Percentiles rank a stretch among this genome's conserved stretches.
Conservation (phyloP, 2,888 invertebrate genomes). For the Nomada ruficornis region DNA sequence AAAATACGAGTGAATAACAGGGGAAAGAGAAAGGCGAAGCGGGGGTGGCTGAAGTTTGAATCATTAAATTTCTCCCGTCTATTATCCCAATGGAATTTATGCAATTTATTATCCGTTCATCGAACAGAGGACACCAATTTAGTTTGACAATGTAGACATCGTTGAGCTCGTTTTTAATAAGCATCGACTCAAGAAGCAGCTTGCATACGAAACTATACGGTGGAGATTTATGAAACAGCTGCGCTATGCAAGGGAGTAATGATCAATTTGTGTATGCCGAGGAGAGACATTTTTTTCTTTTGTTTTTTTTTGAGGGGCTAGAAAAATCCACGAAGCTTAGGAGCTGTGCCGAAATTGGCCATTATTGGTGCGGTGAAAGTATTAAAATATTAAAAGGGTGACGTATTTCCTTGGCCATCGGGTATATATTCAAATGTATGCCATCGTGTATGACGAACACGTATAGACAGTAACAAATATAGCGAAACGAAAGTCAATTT, state of each 20-base stretch:
- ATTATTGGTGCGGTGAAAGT: not conserved
- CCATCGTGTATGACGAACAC: too few relatives aligned
- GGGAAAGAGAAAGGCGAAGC: not conserved
- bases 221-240: not conserved
- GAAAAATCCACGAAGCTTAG: not conserved
- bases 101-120: slow-evolving; percentile 1
- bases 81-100: slow-evolving; percentile 14
- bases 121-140: too few relatives aligned
- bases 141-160: not conserved
- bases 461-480: too few relatives aligned
- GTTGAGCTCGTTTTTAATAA: not conserved
- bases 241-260: not conserved
- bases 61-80: not conserved
- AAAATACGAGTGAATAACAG: not conserved
- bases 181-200: not conserved
- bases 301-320: not conserved
- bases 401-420: too few relatives aligned
- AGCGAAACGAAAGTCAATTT: too few relatives aligned
- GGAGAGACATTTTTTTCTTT: too few relatives aligned
- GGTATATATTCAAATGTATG: too few relatives aligned
- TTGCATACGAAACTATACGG: not conserved
- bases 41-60: not conserved
- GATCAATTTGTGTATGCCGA: not conserved
- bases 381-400: too few relatives aligned
- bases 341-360: not conserved